Conservation (phyloP, 2,888 invertebrate genomes). For the Andricus quercusramuli region DNA sequence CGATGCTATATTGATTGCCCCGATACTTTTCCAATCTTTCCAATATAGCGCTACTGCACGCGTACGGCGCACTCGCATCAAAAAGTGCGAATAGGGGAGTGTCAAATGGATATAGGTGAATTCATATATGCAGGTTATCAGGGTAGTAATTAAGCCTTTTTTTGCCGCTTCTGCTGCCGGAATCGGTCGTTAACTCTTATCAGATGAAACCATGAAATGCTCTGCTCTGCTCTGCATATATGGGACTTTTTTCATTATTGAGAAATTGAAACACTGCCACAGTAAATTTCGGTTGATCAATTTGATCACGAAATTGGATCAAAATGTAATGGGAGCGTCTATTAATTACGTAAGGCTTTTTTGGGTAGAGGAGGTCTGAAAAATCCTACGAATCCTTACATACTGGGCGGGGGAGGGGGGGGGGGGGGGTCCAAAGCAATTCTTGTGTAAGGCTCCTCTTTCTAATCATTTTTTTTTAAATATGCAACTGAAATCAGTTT, state of each 20-base stretch:
- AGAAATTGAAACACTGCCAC: too few species aligned
- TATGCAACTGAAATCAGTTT: too few species aligned
- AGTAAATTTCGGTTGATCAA: too few species aligned
- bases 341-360: too few species aligned
- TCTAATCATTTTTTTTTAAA: too few species aligned
- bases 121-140: neutral
- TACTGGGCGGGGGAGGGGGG: too few species aligned
- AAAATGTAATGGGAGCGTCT: too few species aligned
- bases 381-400: too few species aligned
- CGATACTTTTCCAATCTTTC: constrained; percentile 41
- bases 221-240: neutral
- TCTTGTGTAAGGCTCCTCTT: too few species aligned
- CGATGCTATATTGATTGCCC: constrained; percentile 36
- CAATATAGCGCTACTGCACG: constrained; percentile 36
- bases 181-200: constrained; percentile 3
- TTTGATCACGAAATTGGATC: too few species aligned
- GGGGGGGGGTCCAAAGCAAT: too few species aligned
- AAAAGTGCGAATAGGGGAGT: constrained; percentile 6
- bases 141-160: constrained; percentile 1
- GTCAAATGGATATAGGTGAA: neutral
- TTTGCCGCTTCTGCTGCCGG: neutral
- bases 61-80: neutral
- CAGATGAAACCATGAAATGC: neutral
- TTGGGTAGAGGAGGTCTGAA: too few species aligned
- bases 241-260: neutral